Evolutionary conservation across 2,797 vertebrate genomes (phyloP), one percentile per base, ranked within the genome.

Genomic region (Columba guinea): DNA sequence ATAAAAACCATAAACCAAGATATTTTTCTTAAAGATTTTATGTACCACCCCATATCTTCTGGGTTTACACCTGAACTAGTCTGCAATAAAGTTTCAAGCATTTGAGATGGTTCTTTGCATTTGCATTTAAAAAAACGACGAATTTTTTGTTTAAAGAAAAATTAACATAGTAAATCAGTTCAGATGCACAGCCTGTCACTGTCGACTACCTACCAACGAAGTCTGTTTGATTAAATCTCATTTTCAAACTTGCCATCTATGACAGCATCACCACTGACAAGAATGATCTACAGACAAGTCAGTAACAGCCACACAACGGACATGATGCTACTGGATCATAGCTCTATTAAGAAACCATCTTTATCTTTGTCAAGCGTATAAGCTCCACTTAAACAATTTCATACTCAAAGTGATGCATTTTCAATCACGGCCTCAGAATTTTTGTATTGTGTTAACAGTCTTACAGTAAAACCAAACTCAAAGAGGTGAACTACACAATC

Each of bases 11-110:
- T 22, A 52, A 90, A 76, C 23, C 11, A 26, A 60, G 82, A 44
- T 41, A 35, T 41, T 97, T 91, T 95, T 82, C 74, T 93, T 83
- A 94, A 11, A 91, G 60, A 95, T 89, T 85, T 95, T 93, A 94
- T 83, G 85, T 73, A 93, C 18, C 74, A 85, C n/a, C 67, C 93
- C 9, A 2, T 34, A 56, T 60, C 32, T 97, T 89, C 84, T 11
- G 84, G 93, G 85, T 91, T 93, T 88, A 94, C 85, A 93, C 27
- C 67, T 85, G 91, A 96, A 83, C 64, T 89, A 71, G 49, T 79
- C 89, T 91, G 80, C 49, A 94, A 74, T 74, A 91, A 91, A 85
- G 32, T 53, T 96, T 86, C 84, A 92, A 84, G 93, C 48, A 94
- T 59, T 85, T 93, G 64, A 94, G 78, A 93, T 76, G 82, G 80